Conservation (phyloP, 35 echinoderm and acorn worm species). For the Amphiura filiformis region DNA sequence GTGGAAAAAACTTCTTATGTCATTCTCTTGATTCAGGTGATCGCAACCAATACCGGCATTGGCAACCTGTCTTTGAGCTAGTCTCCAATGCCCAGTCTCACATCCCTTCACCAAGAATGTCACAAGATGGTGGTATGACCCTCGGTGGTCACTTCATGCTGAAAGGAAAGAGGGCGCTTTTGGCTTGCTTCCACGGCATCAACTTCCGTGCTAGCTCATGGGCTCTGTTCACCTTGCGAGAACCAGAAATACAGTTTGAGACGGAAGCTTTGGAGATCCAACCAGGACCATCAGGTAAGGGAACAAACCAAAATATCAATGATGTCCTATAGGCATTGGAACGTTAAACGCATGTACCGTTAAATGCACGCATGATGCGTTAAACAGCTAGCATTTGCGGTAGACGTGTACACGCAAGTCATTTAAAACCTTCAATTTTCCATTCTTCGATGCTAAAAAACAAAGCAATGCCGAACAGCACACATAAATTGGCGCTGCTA, state of each 20-base stretch:
- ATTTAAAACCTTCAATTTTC: too few relatives aligned
- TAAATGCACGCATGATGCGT: too few relatives aligned
- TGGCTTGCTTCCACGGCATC: conserved; percentile 94
- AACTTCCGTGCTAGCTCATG: conserved; percentile 92
- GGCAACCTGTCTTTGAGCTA: conserved; percentile 75
- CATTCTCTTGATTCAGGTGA: conserved; percentile 28
- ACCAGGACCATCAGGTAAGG: conserved; percentile 17
- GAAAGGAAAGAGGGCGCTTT: conserved; percentile 55
- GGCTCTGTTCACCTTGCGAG: conserved; percentile 86
- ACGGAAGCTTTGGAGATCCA: conserved; percentile 67
- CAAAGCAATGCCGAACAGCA: too few relatives aligned
- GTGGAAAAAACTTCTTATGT: too few relatives aligned
- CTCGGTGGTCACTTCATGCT: conserved; percentile 87
- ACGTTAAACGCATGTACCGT: too few relatives aligned
- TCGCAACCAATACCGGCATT: conserved; percentile 68
- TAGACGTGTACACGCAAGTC: too few relatives aligned
- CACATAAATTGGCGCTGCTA: too few relatives aligned
- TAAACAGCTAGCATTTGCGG: too few relatives aligned
- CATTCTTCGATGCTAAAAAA: too few relatives aligned
- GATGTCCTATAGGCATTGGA: too few relatives aligned
- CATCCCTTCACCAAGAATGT: conserved; percentile 12
- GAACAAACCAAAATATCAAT: too few relatives aligned
- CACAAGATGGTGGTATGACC: conserved; percentile 34
- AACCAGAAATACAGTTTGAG: conserved; percentile 92
- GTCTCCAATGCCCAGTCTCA: conserved; percentile 26